A percentile compares a stretch with the other conserved stretches of the same genome.
These are phyloP conservation scores for Calephelis nemesis DNA, from an alignment of 1,140 invertebrate species.

Conservation along the genomic window DNA sequence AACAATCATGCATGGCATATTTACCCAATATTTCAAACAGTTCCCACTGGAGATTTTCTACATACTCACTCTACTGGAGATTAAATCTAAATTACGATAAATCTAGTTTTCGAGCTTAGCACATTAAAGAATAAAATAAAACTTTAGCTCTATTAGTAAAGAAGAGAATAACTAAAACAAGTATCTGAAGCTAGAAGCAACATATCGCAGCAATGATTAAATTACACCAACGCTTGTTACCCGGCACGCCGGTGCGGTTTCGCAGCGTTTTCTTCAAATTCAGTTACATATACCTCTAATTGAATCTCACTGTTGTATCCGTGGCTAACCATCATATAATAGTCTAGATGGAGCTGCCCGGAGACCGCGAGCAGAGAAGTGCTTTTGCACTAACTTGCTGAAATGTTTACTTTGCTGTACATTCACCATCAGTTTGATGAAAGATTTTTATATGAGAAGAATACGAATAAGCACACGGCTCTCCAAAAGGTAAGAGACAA, in stretches of 20 bases:
- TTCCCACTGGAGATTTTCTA: too few species aligned
- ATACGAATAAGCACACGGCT: too few species aligned
- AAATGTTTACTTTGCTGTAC: constrained; percentile 53
- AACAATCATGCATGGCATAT: too few species aligned
- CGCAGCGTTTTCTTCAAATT: constrained; percentile 16
- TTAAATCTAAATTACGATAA: too few species aligned
- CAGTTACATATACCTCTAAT: constrained; percentile 31
- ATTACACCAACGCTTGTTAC: constrained; percentile 2
- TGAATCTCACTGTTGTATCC: constrained; percentile 28
- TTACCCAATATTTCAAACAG: too few species aligned
- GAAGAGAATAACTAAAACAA: neutral
- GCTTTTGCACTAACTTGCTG: constrained; percentile 57
- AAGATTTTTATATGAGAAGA: neutral
- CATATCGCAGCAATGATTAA: constrained; percentile 16
- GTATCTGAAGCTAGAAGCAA: neutral
- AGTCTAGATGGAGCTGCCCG: constrained; percentile 40
- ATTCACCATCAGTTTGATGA: constrained; percentile 23
- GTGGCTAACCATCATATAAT: constrained; percentile 36
- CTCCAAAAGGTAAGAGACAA: too few species aligned
- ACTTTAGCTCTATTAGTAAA: too few species aligned
- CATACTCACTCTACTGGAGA: too few species aligned
- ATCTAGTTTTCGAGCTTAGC: too few species aligned
- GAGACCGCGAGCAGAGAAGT: constrained; percentile 42
- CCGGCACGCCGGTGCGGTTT: neutral
- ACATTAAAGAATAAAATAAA: too few species aligned